Percentiles rank a stretch among this genome's conserved stretches.
These are phyloP conservation scores for Nomada fabriciana DNA, from an alignment of 2,888 invertebrate species.

Conservation along the genomic window DNA sequence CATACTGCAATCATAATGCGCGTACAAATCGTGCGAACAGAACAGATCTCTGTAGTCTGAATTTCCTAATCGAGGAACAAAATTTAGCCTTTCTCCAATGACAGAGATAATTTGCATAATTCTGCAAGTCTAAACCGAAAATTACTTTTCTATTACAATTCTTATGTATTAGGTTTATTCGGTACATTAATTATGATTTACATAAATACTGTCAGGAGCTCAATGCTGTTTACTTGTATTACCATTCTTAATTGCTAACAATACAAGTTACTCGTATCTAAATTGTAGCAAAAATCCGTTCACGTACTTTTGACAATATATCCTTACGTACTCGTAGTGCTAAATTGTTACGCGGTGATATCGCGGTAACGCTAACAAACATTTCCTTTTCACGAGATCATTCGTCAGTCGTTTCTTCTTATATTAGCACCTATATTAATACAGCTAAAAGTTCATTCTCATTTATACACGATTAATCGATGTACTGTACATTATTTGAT, in stretches of 20 bases:
- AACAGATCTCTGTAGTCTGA: too few species aligned
- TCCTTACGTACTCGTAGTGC: not conserved
- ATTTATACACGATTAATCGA: not conserved
- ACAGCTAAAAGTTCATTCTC: not conserved
- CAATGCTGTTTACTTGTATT: slow-evolving; percentile 43
- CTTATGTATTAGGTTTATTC: not conserved
- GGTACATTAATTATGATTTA: slow-evolving; percentile 18
- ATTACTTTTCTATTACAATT: not conserved
- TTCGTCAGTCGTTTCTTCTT: slow-evolving; percentile 31
- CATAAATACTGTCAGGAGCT: slow-evolving; percentile 36
- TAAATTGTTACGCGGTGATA: slow-evolving; percentile 23
- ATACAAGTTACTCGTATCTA: slow-evolving; percentile 16
- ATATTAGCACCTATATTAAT: not conserved
- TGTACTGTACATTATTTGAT: too few species aligned
- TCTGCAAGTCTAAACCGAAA: not conserved
- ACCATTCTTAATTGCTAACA: not conserved
- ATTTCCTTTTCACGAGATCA: slow-evolving; percentile 20
- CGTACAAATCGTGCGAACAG: too few species aligned
- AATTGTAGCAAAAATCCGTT: slow-evolving; percentile 20
- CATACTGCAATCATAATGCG: too few species aligned
- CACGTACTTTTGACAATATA: slow-evolving; percentile 9
- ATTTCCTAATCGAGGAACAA: not conserved
- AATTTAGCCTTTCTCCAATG: not conserved
- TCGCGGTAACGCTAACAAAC: slow-evolving; percentile 16
- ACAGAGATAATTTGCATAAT: not conserved